Evolutionary conservation across 2,797 vertebrate species (phyloP), one percentile per base, ranked within the genome.

Genomic region (Mormyrus hasselquistii): DNA sequence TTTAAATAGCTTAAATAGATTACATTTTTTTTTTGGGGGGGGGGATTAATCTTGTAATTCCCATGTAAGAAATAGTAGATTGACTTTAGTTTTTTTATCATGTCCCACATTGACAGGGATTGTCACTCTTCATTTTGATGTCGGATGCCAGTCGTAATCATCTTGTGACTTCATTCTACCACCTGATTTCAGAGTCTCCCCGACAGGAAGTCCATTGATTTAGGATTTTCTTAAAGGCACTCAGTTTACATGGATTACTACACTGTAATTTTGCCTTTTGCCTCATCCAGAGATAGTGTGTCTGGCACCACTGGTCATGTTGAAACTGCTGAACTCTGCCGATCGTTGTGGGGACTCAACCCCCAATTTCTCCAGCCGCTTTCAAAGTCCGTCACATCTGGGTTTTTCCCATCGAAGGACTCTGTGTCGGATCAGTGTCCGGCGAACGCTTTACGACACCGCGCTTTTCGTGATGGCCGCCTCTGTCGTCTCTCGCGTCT

Each of bases 1-100:
- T 96, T 96, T 95, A 95, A 96, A 96, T 92, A 92, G 91, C 91
- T 93, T 94, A 94, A 95, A 95, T 94, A 93, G 94, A 95, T 96
- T 95, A 94, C 91, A 92, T 91, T 93, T 93, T 94, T 93, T 88
- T 59, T 82, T 87, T 47, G 89, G 12, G 87, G 86, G 79, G 87
- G 90, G 85, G 91, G 87, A 91, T 92, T 93, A 93, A 93, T 94
- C 92, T 93, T 76, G 88, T 92, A 90, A 90, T 90, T 55, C 38
- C 88, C 44, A 87, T 89, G 89, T 89, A 62, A 92, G 85, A 62
- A 79, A 91, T 88, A n/a, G 87, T 92, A 91, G 93, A 93, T 94
- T 91, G 89, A 88, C 57, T 92, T 52, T 52, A 22, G 34, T 49
- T 1, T 86, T 25, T 34, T 87, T 93, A 89, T 92, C 87, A 89